phyloP scores from a whole-genome alignment of 2,113 vertebrate species.

The Spheniscus mendiculus region DNA sequence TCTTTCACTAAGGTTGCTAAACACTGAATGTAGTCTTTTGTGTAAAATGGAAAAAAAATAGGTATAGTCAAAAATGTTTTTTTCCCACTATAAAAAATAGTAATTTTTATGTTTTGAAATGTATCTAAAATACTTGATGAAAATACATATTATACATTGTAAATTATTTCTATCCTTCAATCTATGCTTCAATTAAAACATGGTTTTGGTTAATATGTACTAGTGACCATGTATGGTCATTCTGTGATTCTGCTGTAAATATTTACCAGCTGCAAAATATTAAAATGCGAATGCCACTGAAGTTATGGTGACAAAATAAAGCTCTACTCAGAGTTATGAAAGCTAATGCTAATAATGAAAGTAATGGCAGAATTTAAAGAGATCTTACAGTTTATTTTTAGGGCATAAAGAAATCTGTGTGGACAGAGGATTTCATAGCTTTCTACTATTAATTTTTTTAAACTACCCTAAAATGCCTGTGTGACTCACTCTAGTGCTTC shows the following conservation, averaged over 20 bases:
- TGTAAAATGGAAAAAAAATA: not conserved
- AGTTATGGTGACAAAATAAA: not conserved
- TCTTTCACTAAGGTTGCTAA: not conserved
- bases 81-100: not conserved
- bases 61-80: accelerated
- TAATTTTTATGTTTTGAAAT: not conserved
- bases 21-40: accelerated
- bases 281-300: not conserved
- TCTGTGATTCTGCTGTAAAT: not conserved
- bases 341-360: not conserved
- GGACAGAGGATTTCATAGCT: not conserved
- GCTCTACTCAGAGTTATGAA: not conserved
- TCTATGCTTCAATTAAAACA: not conserved
- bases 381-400: not conserved
- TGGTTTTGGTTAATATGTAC: not conserved
- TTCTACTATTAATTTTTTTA: not conserved
- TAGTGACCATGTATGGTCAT: accelerated
- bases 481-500: not conserved
- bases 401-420: not conserved
- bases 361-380: not conserved
- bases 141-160: not conserved
- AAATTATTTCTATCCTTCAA: not conserved
- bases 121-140: not conserved
- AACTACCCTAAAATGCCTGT: not conserved
- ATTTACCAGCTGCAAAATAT: not conserved